Base-by-base conservation (phyloP, 1,140 invertebrate species). In the Eubasilissa regina region DNA sequence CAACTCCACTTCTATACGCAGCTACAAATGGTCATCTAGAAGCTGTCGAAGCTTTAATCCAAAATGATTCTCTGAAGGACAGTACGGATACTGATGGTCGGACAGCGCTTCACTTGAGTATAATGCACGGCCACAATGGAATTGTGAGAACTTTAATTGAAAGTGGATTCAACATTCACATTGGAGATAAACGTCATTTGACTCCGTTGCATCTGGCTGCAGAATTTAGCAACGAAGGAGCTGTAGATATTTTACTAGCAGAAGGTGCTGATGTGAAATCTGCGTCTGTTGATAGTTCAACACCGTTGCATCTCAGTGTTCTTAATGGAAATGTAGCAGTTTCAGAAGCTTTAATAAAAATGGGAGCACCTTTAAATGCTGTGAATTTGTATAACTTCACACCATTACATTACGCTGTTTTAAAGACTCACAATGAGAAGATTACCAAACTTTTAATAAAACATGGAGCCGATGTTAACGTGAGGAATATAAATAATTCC, bases 401-500 rank as follows among this genome's bases (percentile, higher is more conserved):
- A 19, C 66, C 66, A 11, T 17, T 70, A 15, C 45, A 70, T n/a
- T 10, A 3, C 0, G 66, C 66, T 10, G 43, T 44, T 9, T 6
- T 8, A 8, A 17, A 13, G 4, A 11, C 43, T 4, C 10, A 43
- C 17, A 15, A 25, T 4, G 35, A 9, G 10, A 17, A 44, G 0
- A 43, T 66, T 6, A 44, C 45, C n/a, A 25, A 66, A 66, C 25
- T 66, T 44, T 66, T 66, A 15, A 44, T 66, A 44, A 45, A 11
- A 11, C 48, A 70, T 7, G 66, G 66, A 48, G 66, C 66, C 4
- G 47, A 70, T 35, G 12, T 70, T 51, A 51, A 70, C 21, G 12
- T 15, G 15, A 51, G 19, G 51, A 21, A 0, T 12, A 13, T 15
- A 7, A 13, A n/a, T 19, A 70, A 53, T 12, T 6, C 0, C 66